Evolutionary conservation across 1,140 invertebrate species (phyloP).

Genomic region (Aphelenchoides avenae): DNA sequence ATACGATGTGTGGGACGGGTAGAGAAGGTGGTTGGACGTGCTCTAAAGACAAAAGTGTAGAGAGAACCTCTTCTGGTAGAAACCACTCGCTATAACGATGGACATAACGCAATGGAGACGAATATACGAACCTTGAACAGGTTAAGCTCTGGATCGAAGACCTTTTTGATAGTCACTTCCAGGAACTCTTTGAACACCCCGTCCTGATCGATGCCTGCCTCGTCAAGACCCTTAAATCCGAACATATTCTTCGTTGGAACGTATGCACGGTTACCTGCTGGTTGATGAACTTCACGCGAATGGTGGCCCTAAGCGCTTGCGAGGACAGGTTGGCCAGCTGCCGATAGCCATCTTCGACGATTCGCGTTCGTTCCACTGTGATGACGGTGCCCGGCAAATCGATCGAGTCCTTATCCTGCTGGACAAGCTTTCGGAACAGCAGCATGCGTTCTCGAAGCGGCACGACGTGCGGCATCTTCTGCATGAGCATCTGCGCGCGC

Average conservation of each 20-base stretch:
- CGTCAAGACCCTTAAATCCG: slow-evolving; percentile 94
- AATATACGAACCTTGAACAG: slow-evolving; percentile 69
- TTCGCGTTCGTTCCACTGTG: slow-evolving; percentile 77
- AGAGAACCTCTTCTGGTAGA: slow-evolving; percentile 63
- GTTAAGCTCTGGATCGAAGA: slow-evolving; percentile 95
- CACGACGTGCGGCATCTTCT: slow-evolving; percentile 92
- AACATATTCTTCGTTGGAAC: too few relatives aligned
- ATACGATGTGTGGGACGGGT: slow-evolving; percentile 82
- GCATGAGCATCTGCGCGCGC: slow-evolving; percentile 74
- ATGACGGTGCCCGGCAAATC: slow-evolving; percentile 71
- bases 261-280: too few relatives aligned
- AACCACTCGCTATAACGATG: slow-evolving; percentile 9
- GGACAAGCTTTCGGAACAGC: slow-evolving; percentile 84
- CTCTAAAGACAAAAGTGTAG: slow-evolving; percentile 60
- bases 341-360: slow-evolving; percentile 80
- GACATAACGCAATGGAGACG: neutral
- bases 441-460: slow-evolving; percentile 90
- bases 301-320: slow-evolving; percentile 82
- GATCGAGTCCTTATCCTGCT: slow-evolving; percentile 72
- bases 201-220: slow-evolving; percentile 98
- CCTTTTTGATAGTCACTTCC: slow-evolving; percentile 90
- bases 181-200: slow-evolving; percentile 97
- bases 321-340: slow-evolving; percentile 80
- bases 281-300: slow-evolving; percentile 93
- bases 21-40: slow-evolving; percentile 87